phyloP scores from a whole-genome alignment of 2,113 vertebrate genomes.

The Orycteropus afer region DNA sequence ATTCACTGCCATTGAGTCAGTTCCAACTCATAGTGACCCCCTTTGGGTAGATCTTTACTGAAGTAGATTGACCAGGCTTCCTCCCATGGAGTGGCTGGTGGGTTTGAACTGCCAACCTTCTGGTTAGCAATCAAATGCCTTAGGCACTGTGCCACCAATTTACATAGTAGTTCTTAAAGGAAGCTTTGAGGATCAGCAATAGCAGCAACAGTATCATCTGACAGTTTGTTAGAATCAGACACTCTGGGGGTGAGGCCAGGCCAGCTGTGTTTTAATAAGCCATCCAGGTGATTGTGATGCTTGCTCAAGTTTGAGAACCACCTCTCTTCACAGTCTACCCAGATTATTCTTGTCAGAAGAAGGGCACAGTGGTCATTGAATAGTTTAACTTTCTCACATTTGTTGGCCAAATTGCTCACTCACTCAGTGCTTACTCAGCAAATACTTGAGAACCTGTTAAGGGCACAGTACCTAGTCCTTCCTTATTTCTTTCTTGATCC shows the following conservation, averaged over 20 bases:
- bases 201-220: background rate
- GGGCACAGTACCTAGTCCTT: fast-evolving
- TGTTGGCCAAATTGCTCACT: background rate
- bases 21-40: no score
- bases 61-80: no score
- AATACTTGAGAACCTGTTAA: background rate
- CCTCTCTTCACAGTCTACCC: background rate
- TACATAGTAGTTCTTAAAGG: background rate
- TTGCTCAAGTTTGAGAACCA: background rate
- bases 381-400: background rate
- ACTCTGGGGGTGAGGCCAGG: background rate
- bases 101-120: no score
- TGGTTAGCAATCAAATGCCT: no score
- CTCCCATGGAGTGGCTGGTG: no score
- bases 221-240: background rate
- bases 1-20: no score
- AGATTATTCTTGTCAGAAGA: background rate
- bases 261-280: background rate
- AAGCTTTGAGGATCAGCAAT: background rate
- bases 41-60: no score
- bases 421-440: background rate
- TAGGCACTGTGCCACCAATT: no score
- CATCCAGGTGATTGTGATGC: background rate
- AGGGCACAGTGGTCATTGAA: no score
- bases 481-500: background rate